phyloP scores from a whole-genome alignment of 2,888 invertebrate genomes.

The Acanthosepion lycidas region DNA sequence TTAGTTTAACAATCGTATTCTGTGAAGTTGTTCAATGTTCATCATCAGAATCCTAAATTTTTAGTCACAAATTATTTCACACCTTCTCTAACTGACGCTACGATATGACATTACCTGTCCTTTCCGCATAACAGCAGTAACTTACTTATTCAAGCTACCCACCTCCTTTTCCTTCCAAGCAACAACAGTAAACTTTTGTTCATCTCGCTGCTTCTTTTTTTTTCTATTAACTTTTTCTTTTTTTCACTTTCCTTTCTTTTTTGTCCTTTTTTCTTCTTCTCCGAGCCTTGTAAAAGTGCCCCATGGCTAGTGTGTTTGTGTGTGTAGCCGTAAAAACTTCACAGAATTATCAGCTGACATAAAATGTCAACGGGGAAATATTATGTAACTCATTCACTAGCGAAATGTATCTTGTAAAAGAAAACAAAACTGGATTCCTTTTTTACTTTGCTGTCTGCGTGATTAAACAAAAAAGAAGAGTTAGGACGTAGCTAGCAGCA shows the following conservation, averaged over 20 bases:
- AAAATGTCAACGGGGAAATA: background rate
- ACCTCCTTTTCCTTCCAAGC: too few species aligned
- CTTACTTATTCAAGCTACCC: too few species aligned
- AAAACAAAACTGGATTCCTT: background rate
- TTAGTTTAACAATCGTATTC: too few species aligned
- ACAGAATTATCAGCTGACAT: background rate
- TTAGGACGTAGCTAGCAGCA: too few species aligned
- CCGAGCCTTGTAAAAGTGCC: background rate
- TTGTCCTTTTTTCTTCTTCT: background rate
- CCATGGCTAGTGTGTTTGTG: background rate
- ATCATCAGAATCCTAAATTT: too few species aligned
- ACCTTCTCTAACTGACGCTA: too few species aligned
- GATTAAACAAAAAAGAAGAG: too few species aligned
- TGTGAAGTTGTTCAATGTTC: too few species aligned
- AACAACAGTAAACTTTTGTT: too few species aligned
- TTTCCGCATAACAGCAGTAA: too few species aligned
- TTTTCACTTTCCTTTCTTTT: background rate
- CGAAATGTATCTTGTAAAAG: background rate
- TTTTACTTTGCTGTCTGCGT: background rate
- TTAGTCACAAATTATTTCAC: too few species aligned
- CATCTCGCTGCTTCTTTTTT: background rate
- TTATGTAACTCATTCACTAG: constrained; percentile 10
- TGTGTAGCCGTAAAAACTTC: background rate
- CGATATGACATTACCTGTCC: too few species aligned
- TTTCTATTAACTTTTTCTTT: background rate